Evolutionary conservation across 1,140 invertebrate genomes (phyloP).

Genomic region (Neomicropteryx cornuta): DNA sequence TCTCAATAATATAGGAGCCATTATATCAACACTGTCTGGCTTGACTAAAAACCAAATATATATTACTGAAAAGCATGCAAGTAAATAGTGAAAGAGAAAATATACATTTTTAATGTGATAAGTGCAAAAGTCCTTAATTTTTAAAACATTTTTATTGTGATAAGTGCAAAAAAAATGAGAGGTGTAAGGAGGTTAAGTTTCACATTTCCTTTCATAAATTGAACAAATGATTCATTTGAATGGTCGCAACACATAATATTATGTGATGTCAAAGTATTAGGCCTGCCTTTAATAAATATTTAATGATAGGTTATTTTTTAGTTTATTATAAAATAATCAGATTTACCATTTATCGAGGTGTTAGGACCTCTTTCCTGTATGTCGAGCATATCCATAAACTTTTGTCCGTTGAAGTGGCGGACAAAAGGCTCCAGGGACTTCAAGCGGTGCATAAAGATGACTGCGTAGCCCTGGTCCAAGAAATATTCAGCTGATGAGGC

Average conservation of each 20-base stretch:
- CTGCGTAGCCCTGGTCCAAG: constrained; percentile 65
- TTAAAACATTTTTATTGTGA: too few relatives aligned
- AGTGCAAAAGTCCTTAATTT: too few relatives aligned
- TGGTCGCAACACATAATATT: too few relatives aligned
- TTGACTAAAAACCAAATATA: constrained; percentile 42
- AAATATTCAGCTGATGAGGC: constrained; percentile 94
- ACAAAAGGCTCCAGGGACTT: constrained; percentile 86
- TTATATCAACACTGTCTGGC: constrained; percentile 53
- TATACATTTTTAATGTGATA: too few relatives aligned
- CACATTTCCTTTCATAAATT: too few relatives aligned
- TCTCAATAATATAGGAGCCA: constrained; percentile 55
- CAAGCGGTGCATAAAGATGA: constrained; percentile 67
- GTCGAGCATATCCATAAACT: constrained; percentile 73
- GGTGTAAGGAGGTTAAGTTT: too few relatives aligned
- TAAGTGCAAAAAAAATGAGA: too few relatives aligned
- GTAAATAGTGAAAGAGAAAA: background rate
- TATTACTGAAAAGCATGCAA: constrained; percentile 5
- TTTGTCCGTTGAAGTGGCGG: constrained; percentile 68
- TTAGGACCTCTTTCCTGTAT: constrained; percentile 47
- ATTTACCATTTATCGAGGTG: constrained; percentile 42
- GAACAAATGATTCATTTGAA: too few relatives aligned
- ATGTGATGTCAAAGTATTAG: too few relatives aligned
- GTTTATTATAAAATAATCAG: too few relatives aligned
- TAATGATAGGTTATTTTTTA: too few relatives aligned
- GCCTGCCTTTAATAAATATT: too few relatives aligned